phyloP scores from a whole-genome alignment of 2,113 vertebrate genomes.

The Chlamydotis undulata region DNA sequence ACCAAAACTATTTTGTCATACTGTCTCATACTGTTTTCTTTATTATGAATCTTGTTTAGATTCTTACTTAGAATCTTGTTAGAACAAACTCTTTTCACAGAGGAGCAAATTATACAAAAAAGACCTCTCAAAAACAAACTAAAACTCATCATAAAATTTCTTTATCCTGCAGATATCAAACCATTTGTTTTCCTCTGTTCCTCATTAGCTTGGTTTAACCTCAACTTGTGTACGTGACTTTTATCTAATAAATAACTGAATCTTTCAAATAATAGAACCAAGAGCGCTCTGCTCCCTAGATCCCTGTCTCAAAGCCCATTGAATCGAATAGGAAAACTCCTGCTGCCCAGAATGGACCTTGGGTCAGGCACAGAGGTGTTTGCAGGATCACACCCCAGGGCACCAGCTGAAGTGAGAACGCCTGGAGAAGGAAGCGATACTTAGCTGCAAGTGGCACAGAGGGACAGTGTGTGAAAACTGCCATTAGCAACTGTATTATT shows the following conservation, averaged over 20 bases:
- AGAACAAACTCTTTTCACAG: slow-evolving; percentile 19
- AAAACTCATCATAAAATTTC: not conserved
- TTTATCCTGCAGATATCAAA: not conserved
- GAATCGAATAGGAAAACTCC: not conserved
- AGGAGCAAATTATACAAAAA: not conserved
- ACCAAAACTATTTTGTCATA: not conserved
- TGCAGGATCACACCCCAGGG: not conserved
- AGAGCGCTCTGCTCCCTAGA: not conserved
- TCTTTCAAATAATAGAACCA: not conserved
- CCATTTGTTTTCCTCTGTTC: not conserved
- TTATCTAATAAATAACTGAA: not conserved
- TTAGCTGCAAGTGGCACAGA: not conserved
- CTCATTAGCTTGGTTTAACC: not conserved
- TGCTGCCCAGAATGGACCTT: not conserved
- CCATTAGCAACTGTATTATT: not conserved
- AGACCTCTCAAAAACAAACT: not conserved
- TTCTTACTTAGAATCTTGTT: not conserved
- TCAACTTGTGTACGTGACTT: not conserved
- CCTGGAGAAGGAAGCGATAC: not conserved
- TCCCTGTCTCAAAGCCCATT: not conserved
- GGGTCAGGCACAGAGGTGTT: not conserved
- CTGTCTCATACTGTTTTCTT: not conserved
- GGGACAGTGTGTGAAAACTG: not conserved
- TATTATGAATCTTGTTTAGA: not conserved
- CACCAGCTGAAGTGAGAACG: not conserved